phyloP scores from a whole-genome alignment of 1,140 invertebrate genomes.

The Bactericera cockerelli region DNA sequence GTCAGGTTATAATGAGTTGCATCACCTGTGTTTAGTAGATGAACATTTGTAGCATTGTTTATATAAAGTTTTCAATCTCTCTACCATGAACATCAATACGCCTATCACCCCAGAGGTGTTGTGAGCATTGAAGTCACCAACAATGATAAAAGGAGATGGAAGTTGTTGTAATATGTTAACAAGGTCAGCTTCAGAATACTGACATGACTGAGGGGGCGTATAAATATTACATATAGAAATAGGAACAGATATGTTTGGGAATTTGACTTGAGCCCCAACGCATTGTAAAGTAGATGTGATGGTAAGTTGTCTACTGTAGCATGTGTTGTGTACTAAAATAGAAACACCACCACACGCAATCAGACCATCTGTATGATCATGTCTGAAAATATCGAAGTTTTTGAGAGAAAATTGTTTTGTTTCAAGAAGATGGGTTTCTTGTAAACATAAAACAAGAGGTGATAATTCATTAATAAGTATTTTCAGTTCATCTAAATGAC shows the following conservation, averaged over 20 bases:
- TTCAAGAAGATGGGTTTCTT: neutral
- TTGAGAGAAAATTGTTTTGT: neutral
- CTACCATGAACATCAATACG: slow-evolving; percentile 23
- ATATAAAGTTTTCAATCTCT: slow-evolving; percentile 18
- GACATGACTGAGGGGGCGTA: neutral
- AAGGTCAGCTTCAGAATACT: slow-evolving; percentile 15
- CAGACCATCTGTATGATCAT: neutral
- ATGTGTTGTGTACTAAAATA: neutral
- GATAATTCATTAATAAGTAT: neutral
- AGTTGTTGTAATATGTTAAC: slow-evolving; percentile 24
- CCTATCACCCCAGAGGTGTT: slow-evolving; percentile 25
- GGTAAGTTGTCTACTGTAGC: neutral
- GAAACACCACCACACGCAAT: neutral
- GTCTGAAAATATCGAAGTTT: neutral
- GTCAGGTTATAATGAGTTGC: slow-evolving; percentile 5
- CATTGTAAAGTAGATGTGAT: neutral
- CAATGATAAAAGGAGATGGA: slow-evolving; percentile 23
- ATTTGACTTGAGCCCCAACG: neutral
- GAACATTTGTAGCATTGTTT: neutral
- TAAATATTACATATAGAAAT: neutral
- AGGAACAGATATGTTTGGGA: neutral
- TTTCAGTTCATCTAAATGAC: neutral
- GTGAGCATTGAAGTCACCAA: slow-evolving; percentile 27
- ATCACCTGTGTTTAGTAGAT: neutral
- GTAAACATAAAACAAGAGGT: neutral